Base-by-base conservation (phyloP, 2,797 vertebrate species). In the Enteromius trimaculatus region DNA sequence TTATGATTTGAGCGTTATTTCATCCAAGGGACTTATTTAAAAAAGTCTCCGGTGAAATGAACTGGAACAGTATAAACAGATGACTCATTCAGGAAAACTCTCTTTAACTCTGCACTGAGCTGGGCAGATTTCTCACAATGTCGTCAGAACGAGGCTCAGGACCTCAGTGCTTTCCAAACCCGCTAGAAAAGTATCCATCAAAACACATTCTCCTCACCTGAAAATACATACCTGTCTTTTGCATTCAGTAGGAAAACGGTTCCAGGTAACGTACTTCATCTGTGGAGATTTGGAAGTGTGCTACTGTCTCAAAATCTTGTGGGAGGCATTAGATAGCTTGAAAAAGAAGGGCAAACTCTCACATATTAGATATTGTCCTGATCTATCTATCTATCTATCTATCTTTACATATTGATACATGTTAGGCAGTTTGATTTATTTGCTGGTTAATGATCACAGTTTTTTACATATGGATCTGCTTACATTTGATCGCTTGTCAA, bases 11-110 rank as follows among this genome's bases (percentile, higher is more conserved):
- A 82, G 74, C 81, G 39, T 83, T 79, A 68, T 69, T 84, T 85
- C 51, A 76, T 84, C 62, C 86, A 47, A 75, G 83, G 81, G 81
- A 85, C 78, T 84, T 89, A 86, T 87, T 87, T 81, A 78, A 85
- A 84, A 77, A 79, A 79, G 79, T 86, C 86, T 87, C 84, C 3
- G 21, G 58, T 85, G 79, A 88, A 86, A 89, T 82, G 79, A 87
- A 80, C 65, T 89, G 86, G 83, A 89, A 86, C 80, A 81, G 79
- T 79, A 72, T 86, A 87, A 88, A 87, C 84, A 86, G 58, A 88
- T 89, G 87, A 88, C 69, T 88, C 88, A 86, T 86, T 80, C 64
- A 88, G 74, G 81, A 86, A 89, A 86, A 87, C 77, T 86, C 82
- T 83, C 84, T 71, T 86, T 87, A 86, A 84, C 80, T 86, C 66